phyloP scores from a whole-genome alignment of 2,888 invertebrate genomes.

The Tribolium freemani region DNA sequence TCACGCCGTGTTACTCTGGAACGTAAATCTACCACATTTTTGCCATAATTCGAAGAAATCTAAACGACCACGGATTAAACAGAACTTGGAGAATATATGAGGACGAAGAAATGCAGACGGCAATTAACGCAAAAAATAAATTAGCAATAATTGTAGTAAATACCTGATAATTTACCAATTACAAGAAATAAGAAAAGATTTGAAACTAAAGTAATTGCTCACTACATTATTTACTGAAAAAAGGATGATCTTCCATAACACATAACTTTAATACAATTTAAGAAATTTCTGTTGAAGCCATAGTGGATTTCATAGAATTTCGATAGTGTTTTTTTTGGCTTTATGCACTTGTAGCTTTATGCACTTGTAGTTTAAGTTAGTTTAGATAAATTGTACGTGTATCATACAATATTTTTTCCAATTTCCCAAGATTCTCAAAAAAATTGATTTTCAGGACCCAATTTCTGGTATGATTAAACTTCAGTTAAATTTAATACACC shows the following conservation, averaged over 20 bases:
- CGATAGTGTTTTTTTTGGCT: not conserved
- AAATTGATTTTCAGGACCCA: no score
- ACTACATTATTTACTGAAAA: constrained; percentile 1
- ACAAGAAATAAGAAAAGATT: constrained; percentile 1
- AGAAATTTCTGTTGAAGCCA: no score
- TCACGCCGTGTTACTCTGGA: not conserved
- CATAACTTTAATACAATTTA: no score
- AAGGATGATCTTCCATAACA: not conserved
- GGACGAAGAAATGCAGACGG: constrained; percentile 2
- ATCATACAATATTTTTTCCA: no score
- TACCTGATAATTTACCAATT: constrained; percentile 4
- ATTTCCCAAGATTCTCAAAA: no score
- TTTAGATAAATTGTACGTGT: no score
- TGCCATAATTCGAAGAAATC: constrained; percentile 9
- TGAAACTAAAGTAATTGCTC: not conserved
- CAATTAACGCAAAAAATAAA: not conserved
- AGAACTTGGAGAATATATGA: not conserved
- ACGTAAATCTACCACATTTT: not conserved
- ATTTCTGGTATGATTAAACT: no score
- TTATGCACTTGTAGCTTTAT: no score
- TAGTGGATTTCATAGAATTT: not conserved
- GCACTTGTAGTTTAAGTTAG: no score
- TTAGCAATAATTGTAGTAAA: constrained; percentile 13
- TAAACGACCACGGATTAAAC: not conserved
- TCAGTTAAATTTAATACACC: no score